Evolutionary conservation across 2,113 vertebrate species (phyloP), one percentile per base, ranked within the genome.

Genomic region (Nibea coibor): DNA sequence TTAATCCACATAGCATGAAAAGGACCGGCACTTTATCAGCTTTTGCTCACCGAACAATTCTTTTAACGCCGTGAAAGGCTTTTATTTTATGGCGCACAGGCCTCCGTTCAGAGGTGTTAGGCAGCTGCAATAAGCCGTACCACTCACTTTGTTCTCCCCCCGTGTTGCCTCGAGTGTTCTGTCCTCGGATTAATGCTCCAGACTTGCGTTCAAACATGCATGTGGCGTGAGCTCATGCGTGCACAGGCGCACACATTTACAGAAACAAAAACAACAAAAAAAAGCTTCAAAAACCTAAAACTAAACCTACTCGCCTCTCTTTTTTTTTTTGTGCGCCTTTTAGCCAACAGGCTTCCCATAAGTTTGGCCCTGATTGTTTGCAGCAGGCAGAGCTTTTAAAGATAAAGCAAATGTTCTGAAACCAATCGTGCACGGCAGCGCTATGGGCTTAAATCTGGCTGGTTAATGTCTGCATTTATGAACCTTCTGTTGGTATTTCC

Each of bases 401-500:
- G 79, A 87, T 69, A 77, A 88, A 76, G 72, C 80, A 78, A 92
- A 88, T 87, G 88, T 85, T 81, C 75, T 57, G 72, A 85, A 79
- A 78, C 48, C 31, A 22, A 45, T 56, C 45, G 10, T 72, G 79
- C 78, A 58, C 75, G 43, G 69, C 85, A 75, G 81, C 31, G 80
- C 91, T 83, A 22, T 9, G 22, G 85, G 91, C 82, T 89, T 85
- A 87, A 91, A 91, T 93, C 83, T 87, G 89, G 87, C 82, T 86
- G 74, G 14, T 88, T 91, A 89, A 88, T 88, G 85, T 62, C 56
- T 79, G 63, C 87, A 63, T 92, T 93, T 87, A 91, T 84, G 84
- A 88, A 89, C 91, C 90, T 84, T 90, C 87, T 93, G 92, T 91
- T 72, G 45, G 75, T 78, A 70, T 91, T 91, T 87, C 90, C 87